phyloP scores from a whole-genome alignment of 2,113 vertebrate species.

The Crotophaga sulcirostris region DNA sequence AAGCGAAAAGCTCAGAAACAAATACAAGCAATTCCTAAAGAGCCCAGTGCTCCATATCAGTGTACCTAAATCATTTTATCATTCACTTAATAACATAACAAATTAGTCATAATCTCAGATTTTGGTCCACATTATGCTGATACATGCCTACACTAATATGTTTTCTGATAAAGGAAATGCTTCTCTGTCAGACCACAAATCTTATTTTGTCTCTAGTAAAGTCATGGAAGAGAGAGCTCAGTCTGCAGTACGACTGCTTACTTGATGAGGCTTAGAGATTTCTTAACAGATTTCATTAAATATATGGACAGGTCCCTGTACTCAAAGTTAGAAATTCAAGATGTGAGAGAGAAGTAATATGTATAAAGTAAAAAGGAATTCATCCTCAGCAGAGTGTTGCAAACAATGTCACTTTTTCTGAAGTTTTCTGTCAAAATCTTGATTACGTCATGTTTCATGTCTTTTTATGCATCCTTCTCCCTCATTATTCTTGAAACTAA shows the following conservation, averaged over 20 bases:
- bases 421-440: not conserved
- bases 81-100: conserved; percentile 75
- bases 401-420: accelerated
- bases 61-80: conserved; percentile 76
- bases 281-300: conserved; percentile 84
- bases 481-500: not conserved
- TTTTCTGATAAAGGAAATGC: conserved; percentile 81
- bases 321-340: conserved; percentile 69
- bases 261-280: conserved; percentile 70
- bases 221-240: conserved; percentile 77
- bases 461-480: not conserved
- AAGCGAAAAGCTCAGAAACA: conserved; percentile 48
- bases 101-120: conserved; percentile 78
- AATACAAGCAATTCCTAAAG: conserved; percentile 57
- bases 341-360: conserved; percentile 40
- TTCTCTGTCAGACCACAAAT: conserved; percentile 79
- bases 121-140: conserved; percentile 76
- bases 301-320: conserved; percentile 60
- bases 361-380: not conserved
- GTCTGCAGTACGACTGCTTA: conserved; percentile 77
- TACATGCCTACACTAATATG: conserved; percentile 75
- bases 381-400: not conserved
- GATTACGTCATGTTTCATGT: not conserved
- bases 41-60: conserved; percentile 59
- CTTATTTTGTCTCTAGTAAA: conserved; percentile 78